Conservation (phyloP, 1,140 invertebrate species). For the Drosophila tsacasi region DNA sequence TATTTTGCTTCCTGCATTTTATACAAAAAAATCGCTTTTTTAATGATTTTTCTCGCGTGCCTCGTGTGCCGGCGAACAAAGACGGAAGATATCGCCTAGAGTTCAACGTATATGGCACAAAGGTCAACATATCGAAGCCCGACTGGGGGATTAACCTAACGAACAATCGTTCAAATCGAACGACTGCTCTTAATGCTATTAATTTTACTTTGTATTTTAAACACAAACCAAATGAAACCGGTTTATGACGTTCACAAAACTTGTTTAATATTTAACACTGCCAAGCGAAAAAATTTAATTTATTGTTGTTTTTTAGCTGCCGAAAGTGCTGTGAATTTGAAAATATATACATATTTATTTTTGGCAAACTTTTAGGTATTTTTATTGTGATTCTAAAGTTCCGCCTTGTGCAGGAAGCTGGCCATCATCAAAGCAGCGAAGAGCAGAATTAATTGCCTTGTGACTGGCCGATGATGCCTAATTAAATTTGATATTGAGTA, state of each 20-base stretch:
- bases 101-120: constrained; percentile 53
- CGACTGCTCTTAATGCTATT: constrained; percentile 16
- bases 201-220: constrained; percentile 33
- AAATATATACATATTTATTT: constrained; percentile 8
- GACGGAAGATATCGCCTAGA: constrained; percentile 47
- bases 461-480: constrained; percentile 27
- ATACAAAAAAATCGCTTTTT: constrained; percentile 17
- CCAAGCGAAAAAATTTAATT: neutral
- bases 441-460: constrained; percentile 15
- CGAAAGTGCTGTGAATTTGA: constrained; percentile 30
- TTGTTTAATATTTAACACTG: constrained; percentile 27
- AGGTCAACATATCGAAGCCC: constrained; percentile 37
- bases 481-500: constrained; percentile 41
- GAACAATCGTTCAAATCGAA: constrained; percentile 22
- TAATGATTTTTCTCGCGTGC: constrained; percentile 38
- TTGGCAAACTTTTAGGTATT: constrained; percentile 26
- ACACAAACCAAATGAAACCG: constrained; percentile 4
- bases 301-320: neutral
- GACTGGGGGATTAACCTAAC: constrained; percentile 35
- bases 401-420: constrained; percentile 41
- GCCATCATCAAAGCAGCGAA: constrained; percentile 8
- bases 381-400: constrained; percentile 24
- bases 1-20: constrained; percentile 47
- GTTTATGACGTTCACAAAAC: constrained; percentile 39
- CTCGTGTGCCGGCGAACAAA: constrained; percentile 20